Base-by-base conservation (phyloP, 1,140 invertebrate genomes). In the Cydia fagiglandana region DNA sequence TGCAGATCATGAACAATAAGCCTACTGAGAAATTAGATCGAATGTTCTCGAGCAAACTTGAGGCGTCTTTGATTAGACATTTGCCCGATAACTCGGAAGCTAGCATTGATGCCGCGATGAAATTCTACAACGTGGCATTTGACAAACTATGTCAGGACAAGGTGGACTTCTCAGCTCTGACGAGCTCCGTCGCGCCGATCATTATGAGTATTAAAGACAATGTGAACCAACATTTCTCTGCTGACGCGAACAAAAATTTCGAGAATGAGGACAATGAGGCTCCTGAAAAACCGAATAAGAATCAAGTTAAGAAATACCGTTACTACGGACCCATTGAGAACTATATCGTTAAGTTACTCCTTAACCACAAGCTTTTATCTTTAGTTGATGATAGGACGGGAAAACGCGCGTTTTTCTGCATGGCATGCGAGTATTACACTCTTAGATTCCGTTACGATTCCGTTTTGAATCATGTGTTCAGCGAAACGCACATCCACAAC, bases 151-250 rank as follows among this genome's bases (percentile, higher is more conserved):
- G 88, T 38, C 77, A 80, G 70, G 86, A 90, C 17, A 83, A 91
- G 17, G 79, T 91, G 10, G 88, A 91, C 76, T 91, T 93, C 73
- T 84, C 87, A 0, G 82, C 83, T 5, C 85, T 90, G 74, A 87
- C 88, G 0, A 88, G 88, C 70, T 88, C 90, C 0, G 90, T 93
- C 1, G 90, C 90, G n/a, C 91, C 91, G 0, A 91, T 93, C 2
- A 91, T 93, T 4, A 92, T 93, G 91, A 91, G 88, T 68, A 93
- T 93, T 53, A 90, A 90, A 10, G 91, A 93, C 74, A 93, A 93
- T 73, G 90, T 93, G 0, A 91, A 92, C 68, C 91, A 93, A 77
- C 91, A 91, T 64, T 92, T 91, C 61, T 76, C 89, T 0, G 78
- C 80, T 4, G 90, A 93, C 20, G 84, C 88, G 0, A 91, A 91